Base-by-base conservation (phyloP, 2,113 vertebrate species). In the Balaeniceps rex region DNA sequence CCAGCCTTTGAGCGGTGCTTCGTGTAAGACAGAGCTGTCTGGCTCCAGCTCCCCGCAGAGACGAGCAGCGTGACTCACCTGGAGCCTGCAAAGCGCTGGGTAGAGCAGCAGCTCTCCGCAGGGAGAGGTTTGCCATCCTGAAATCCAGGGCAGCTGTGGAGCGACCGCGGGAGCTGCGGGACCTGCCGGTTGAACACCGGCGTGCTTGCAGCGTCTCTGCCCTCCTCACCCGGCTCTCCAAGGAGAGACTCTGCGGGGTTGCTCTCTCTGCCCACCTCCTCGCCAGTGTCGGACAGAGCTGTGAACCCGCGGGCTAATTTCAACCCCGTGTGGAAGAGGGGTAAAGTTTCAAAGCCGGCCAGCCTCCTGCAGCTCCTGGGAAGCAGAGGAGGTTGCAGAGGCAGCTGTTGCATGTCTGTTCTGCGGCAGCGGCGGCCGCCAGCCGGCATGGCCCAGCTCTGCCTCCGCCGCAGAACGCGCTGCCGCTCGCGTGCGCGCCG, bases 401-500 rank as follows among this genome's bases (percentile, higher is more conserved):
- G 90, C 95, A 95, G 95, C 90, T 87, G 90, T 2, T 58, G 51
- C 8, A 1, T 3, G 86, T 90, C 94, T 26, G 78, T 90, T 42
- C 16, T 0, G 7, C 1, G 1, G 44, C 9, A 0, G 7, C 1
- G 1, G 44, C 10, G 46, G 92, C 85, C 34, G 61, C 82, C 86
- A 66, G 86, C 92, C 74, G 92, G 58, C 58, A 3, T 1, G 40
- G 76, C 40, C 8, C 49, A 2, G 49, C 61, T 60, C 68, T 40
- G 75, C 47, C 44, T 49, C 40, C 7, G 7, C 68, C 4, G 42
- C 28, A 13, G 34, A 26, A 19, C 7, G 23, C 3, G 49, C 58
- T 11, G 52, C 61, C 2, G 26, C 82, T 25, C 17, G 19, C 21
- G 54, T 21, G 40, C 34, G 2, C 6, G n/a, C 52, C 7, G 28